Evolutionary conservation across 2,888 invertebrate species (phyloP), one percentile per base, ranked within the genome.

Genomic region (Lysandra bellargus): DNA sequence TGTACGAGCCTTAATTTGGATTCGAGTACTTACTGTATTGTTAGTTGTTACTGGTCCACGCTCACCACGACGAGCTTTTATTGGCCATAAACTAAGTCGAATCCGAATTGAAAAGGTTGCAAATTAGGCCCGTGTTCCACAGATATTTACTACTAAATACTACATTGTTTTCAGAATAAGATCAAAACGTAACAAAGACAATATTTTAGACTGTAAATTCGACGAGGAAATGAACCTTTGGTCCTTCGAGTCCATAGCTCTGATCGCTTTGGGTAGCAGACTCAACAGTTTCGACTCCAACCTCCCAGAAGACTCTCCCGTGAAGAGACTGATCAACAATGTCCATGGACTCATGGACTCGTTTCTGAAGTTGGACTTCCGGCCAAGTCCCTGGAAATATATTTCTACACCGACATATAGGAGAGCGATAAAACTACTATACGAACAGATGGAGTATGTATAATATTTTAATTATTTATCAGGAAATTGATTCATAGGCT

Each of bases 181-280:
- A 83, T 90, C 87, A 64, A 87, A 95, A 80, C 94, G 95, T 77
- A 81, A 96, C 82, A 88, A 90, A 12, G 89, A 94, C 0, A 89
- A 95, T 44, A 96, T 95, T 88, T 92, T 96, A 80, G 95, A 95
- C 1, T 89, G 89, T 0, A 92, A 95, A 80, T 95, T 96, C 74
- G 87, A 91, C 78, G 90, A 91, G 37, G 95, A 96, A 87, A 89
- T 96, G 84, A 95, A 95, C 82, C 92, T 95, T 83, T 97, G 96
- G 96, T 94, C 96, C 0, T 86, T 97, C 49, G 96, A 97, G 86
- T 96, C 95, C 0, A 89, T 92, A 17, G 90, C 87, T 0, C 86
- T 92, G 75, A 90, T 94, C 0, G 91, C 91, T 1, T 83, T 94
- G 5, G 94, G 94, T 0, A 87, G 87, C 12, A 87, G 93, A 0